Evolutionary conservation across 2,113 vertebrate genomes (phyloP).

Genomic region (Lamprologus tigripictilis): DNA sequence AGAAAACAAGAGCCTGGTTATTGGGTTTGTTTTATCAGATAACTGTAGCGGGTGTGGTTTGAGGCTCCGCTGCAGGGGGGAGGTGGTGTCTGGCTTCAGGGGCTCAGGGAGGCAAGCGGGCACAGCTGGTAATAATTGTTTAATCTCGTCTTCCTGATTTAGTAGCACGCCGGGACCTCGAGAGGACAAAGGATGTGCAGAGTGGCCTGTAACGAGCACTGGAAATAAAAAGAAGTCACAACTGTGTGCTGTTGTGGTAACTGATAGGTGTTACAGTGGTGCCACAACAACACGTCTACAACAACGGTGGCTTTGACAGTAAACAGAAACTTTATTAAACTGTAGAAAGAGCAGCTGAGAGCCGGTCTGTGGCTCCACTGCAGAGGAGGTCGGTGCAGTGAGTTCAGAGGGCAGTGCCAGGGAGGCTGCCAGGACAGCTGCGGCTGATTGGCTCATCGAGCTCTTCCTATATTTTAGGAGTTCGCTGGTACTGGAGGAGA

Average conservation of each 20-base stretch:
- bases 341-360: neutral
- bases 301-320: neutral
- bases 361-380: neutral
- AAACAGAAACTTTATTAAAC: neutral
- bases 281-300: neutral
- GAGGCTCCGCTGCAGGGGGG: neutral
- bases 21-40: neutral
- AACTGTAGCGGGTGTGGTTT: neutral
- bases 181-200: neutral
- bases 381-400: neutral
- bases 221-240: neutral
- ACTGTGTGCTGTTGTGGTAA: neutral
- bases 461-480: neutral
- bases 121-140: neutral
- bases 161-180: neutral
- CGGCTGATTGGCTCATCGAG: neutral
- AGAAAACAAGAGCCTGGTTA: neutral
- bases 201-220: neutral
- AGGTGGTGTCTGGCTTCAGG: neutral
- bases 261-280: neutral
- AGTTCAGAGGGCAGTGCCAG: neutral
- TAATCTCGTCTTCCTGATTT: neutral
- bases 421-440: neutral
- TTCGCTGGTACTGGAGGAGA: neutral
- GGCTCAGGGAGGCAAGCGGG: neutral